Conservation (phyloP, 2,797 vertebrate genomes). For the Cossypha caffra region DNA sequence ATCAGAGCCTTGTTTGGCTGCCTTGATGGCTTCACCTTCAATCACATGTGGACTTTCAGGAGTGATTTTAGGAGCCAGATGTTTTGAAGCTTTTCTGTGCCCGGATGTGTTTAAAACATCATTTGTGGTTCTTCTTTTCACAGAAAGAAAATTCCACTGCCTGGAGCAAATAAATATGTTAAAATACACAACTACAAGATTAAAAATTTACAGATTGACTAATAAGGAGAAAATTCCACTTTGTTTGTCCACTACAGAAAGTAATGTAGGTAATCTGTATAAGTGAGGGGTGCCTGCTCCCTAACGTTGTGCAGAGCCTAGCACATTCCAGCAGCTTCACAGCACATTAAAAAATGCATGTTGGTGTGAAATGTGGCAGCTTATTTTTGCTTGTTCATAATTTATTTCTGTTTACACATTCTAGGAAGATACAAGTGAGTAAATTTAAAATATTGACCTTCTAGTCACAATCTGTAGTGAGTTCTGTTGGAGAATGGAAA, state of each 20-base stretch:
- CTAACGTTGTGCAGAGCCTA: not conserved
- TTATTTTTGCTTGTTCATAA: not conserved
- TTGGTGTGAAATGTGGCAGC: not conserved
- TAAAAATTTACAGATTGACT: not conserved
- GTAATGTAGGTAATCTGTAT: not conserved
- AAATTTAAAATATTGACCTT: not conserved
- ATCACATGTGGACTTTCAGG: not conserved
- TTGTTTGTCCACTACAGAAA: not conserved
- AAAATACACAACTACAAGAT: not conserved
- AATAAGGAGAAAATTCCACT: not conserved
- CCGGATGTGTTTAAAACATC: not conserved
- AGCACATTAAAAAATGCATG: not conserved
- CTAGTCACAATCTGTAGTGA: not conserved
- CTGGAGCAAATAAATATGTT: not conserved
- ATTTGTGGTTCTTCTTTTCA: not conserved
- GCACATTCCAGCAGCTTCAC: not conserved
- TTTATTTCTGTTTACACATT: not conserved
- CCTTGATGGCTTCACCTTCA: not conserved
- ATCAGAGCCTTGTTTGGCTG: not conserved
- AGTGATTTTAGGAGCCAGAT: not conserved
- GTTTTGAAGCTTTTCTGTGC: not conserved
- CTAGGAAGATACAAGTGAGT: not conserved
- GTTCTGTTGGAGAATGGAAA: not conserved
- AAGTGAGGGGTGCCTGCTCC: not conserved
- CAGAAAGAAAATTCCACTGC: not conserved